Conservation (phyloP, 64 coral and sea anemone species). For the Porites lutea region DNA sequence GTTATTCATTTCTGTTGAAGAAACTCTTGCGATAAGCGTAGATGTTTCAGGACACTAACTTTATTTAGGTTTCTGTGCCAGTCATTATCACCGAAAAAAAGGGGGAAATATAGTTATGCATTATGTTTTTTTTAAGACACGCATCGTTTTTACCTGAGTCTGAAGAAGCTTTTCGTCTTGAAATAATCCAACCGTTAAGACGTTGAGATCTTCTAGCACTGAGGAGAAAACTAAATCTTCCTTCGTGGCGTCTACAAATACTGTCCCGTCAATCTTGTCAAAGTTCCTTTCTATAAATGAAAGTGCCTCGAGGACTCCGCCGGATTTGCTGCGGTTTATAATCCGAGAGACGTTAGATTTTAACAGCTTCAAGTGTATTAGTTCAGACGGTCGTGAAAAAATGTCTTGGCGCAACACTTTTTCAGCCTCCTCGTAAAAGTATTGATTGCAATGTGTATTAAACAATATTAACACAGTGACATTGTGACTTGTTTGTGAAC, state of each 20-base stretch:
- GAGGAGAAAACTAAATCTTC: neutral
- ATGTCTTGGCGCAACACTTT: neutral
- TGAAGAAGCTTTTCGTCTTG: neutral
- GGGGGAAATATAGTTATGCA: too few species aligned
- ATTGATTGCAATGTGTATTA: neutral
- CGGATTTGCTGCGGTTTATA: neutral
- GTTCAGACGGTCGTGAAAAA: neutral
- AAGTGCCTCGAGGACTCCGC: neutral
- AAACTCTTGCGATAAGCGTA: too few species aligned
- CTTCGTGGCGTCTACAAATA: neutral
- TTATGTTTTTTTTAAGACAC: neutral
- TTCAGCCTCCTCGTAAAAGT: neutral
- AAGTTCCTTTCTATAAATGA: neutral
- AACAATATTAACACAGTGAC: neutral
- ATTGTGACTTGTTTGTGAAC: constrained; percentile 5
- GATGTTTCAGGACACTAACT: too few species aligned
- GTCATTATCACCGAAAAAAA: too few species aligned
- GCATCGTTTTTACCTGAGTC: neutral
- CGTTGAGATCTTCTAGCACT: neutral
- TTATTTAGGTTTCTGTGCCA: too few species aligned
- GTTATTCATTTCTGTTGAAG: too few species aligned
- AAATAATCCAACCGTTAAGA: constrained; percentile 8
- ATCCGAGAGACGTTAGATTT: neutral
- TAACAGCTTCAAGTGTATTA: neutral
- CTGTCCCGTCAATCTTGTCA: neutral